Percentiles rank a stretch among this genome's conserved stretches.
Conservation (phyloP, 2,888 invertebrate genomes). For the Sarcophaga subvicina region DNA sequence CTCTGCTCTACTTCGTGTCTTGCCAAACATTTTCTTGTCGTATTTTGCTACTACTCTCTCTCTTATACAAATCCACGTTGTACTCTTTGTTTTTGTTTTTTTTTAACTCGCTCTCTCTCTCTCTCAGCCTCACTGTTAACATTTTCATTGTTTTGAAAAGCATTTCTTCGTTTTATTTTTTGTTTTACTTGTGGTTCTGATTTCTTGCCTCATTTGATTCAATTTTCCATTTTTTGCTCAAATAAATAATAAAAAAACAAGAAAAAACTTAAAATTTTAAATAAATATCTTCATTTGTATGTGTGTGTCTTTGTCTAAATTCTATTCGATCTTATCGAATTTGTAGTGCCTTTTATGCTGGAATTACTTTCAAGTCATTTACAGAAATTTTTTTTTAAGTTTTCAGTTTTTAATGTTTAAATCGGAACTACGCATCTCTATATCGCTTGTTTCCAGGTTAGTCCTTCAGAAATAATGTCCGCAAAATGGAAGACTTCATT, state of each 20-base stretch:
- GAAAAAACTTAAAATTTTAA: neutral
- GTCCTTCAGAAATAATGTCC: too few species aligned
- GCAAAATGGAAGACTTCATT: too few species aligned
- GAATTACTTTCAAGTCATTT: too few species aligned
- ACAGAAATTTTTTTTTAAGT: too few species aligned
- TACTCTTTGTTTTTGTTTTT: too few species aligned
- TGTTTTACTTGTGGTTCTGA: neutral
- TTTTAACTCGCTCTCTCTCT: too few species aligned
- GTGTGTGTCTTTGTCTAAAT: neutral
- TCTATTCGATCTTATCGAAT: too few species aligned
- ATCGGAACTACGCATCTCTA: too few species aligned
- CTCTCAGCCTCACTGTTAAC: neutral
- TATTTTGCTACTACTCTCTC: neutral
- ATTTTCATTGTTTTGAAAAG: neutral
- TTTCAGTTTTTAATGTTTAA: too few species aligned
- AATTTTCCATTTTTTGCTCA: neutral
- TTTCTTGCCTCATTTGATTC: slow-evolving; percentile 22
- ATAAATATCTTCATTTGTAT: neutral
- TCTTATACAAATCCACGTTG: neutral
- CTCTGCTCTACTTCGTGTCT: neutral
- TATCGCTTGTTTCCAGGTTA: too few species aligned
- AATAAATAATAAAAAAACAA: too few species aligned
- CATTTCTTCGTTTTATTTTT: neutral
- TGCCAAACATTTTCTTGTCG: neutral
- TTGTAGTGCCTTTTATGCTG: too few species aligned